These are phyloP conservation scores for Opisthocomus hoazin DNA, from an alignment of 2,113 vertebrate species.

Conservation along the genomic window DNA sequence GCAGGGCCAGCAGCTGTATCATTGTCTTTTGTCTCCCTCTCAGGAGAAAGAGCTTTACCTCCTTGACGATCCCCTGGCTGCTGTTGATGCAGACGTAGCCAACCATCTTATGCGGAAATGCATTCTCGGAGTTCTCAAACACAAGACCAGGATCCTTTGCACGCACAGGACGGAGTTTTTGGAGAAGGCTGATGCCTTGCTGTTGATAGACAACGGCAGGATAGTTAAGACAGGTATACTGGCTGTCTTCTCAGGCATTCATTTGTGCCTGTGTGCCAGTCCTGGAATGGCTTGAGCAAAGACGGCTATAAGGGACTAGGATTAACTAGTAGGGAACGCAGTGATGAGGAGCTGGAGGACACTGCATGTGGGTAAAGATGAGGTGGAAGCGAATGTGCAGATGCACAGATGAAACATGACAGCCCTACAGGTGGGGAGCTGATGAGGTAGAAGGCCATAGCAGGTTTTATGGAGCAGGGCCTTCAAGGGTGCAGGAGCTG, in stretches of 20 bases:
- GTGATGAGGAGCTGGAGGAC: not conserved
- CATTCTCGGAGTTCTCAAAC: constrained; percentile 81
- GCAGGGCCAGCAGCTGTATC: not conserved
- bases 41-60: constrained; percentile 94
- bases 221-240: constrained; percentile 80
- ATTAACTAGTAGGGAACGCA: not conserved
- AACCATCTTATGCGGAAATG: constrained; percentile 89
- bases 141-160: constrained; percentile 91
- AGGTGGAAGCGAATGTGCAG: not conserved
- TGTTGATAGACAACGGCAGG: constrained; percentile 86
- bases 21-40: not conserved
- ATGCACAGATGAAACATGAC: not conserved
- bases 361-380: not conserved
- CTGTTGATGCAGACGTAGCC: constrained; percentile 91
- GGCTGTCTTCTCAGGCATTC: not conserved
- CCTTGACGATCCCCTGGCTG: constrained; percentile 93
- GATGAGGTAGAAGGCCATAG: not conserved
- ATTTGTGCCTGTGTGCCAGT: not conserved
- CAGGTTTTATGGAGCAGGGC: not conserved
- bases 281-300: not conserved
- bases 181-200: constrained; percentile 79
- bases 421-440: not conserved
- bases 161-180: constrained; percentile 90
- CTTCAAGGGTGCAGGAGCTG: not conserved
- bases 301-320: not conserved